These are phyloP conservation scores for Sceloporus tristichus DNA, from an alignment of 2,113 vertebrate genomes.

Conservation along the genomic window DNA sequence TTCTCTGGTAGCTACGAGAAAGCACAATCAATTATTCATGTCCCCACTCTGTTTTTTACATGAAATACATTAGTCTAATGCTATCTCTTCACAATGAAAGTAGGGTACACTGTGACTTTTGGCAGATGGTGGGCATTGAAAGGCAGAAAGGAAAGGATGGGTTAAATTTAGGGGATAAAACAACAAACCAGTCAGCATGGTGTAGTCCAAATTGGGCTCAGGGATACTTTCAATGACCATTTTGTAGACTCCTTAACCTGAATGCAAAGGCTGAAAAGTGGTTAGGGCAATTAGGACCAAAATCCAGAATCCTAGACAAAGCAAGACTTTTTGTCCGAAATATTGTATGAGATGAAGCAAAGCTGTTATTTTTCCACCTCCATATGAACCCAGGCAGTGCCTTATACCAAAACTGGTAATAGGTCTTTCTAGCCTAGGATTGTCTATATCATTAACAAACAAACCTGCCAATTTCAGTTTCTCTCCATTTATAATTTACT, in stretches of 20 bases:
- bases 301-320: neutral
- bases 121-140: neutral
- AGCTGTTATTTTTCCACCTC: too few relatives aligned
- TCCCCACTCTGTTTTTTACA: conserved; percentile 75
- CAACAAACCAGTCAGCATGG: too few relatives aligned
- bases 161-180: too few relatives aligned
- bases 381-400: too few relatives aligned
- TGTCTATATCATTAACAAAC: too few relatives aligned
- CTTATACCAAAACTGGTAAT: neutral
- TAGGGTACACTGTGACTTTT: conserved; percentile 51
- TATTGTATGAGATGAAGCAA: too few relatives aligned
- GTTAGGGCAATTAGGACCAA: neutral
- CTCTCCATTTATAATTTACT: too few relatives aligned
- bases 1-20: conserved; percentile 78
- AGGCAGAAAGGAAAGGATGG: neutral
- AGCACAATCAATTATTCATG: conserved; percentile 83
- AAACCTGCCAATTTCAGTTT: too few relatives aligned
- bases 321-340: neutral
- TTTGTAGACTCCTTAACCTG: conserved; percentile 46
- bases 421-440: neutral
- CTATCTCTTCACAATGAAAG: conserved; percentile 64
- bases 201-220: neutral
- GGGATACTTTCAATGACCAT: neutral
- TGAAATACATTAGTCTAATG: conserved; percentile 82
- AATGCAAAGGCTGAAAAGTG: conserved; percentile 47